Evolutionary conservation across 2,113 vertebrate species (phyloP).

Genomic region (Mesoclemmys tuberculata): DNA sequence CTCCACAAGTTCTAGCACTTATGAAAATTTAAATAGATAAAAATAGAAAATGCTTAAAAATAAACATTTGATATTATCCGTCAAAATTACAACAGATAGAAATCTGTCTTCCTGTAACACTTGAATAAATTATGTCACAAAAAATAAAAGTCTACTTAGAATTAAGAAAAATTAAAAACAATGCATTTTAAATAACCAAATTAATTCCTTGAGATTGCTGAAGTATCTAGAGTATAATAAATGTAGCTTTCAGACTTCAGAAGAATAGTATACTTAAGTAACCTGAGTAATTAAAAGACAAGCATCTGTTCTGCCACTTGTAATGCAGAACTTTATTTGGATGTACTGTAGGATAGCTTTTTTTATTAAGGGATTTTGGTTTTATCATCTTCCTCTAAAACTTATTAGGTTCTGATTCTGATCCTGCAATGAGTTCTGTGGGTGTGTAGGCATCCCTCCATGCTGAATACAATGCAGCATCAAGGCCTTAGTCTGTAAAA

Average conservation of each 20-base stretch:
- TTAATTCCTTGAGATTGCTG: slow-evolving; percentile 40
- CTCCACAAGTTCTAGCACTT: background rate
- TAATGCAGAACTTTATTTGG: background rate
- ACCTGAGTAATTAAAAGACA: slow-evolving; percentile 52
- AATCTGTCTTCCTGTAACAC: background rate
- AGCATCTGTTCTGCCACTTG: background rate
- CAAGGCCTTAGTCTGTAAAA: slow-evolving; percentile 3
- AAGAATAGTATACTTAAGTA: background rate
- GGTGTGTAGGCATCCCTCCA: background rate
- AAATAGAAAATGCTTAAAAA: background rate
- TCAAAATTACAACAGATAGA: background rate
- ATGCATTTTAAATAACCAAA: background rate
- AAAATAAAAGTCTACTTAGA: background rate
- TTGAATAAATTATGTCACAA: background rate
- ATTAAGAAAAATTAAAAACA: background rate
- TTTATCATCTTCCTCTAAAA: background rate
- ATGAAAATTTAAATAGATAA: background rate
- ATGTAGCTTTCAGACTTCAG: slow-evolving; percentile 53
- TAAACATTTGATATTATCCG: background rate
- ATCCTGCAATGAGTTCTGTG: rapidly evolving
- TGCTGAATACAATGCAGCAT: background rate
- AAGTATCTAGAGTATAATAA: slow-evolving; percentile 30
- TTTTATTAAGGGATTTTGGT: background rate
- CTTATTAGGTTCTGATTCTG: background rate
- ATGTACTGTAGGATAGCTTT: background rate